Base-by-base conservation (phyloP, 2,797 vertebrate species). In the Lacerta agilis region DNA sequence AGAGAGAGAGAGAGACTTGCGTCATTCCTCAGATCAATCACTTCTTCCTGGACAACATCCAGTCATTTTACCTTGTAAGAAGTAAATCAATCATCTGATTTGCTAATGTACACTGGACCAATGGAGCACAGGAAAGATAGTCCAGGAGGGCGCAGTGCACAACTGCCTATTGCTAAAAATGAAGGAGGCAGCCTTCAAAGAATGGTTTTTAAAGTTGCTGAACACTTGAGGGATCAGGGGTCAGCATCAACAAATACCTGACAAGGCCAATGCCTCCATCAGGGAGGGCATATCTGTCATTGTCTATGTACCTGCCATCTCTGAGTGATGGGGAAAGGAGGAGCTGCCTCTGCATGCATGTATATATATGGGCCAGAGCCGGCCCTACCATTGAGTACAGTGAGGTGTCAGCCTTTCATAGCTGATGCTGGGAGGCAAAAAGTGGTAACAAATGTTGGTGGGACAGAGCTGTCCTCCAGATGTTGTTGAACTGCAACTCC, bases 21-120 rank as follows among this genome's bases (percentile, higher is more conserved):
- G 2, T 73, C 79, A 78, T 82, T 93, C 76, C 72, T 82, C 61
- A 71, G 29, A 41, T 89, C 8, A 11, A 49, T 87, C 88, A 89
- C 41, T 75, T 80, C 67, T 33, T 87, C 20, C 86, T 83, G 64
- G 29, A 61, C 33, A 79, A 75, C 71, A 8, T 13, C 64, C 66
- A 9, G 0, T 6, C 25, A 3, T 27, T 91, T 79, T 64, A 2
- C 64, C n/a, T 73, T 41, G 15, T 33, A 81, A 45, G 66, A 49
- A 78, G 78, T 0, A 86, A 27, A 90, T 79, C 67, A 45, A 87
- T 80, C 67, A 82, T 73, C 43, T 45, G 73, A 64, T 87, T 71
- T 82, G 79, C 58, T 76, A 67, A 67, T 15, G 58, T 25, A 71
- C 64, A 82, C 43, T n/a, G 0, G 73, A 64, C 69, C 33, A 23